Evolutionary conservation across 2,113 vertebrate species (phyloP), one percentile per base, ranked within the genome.

Genomic region (Urocolius indicus): DNA sequence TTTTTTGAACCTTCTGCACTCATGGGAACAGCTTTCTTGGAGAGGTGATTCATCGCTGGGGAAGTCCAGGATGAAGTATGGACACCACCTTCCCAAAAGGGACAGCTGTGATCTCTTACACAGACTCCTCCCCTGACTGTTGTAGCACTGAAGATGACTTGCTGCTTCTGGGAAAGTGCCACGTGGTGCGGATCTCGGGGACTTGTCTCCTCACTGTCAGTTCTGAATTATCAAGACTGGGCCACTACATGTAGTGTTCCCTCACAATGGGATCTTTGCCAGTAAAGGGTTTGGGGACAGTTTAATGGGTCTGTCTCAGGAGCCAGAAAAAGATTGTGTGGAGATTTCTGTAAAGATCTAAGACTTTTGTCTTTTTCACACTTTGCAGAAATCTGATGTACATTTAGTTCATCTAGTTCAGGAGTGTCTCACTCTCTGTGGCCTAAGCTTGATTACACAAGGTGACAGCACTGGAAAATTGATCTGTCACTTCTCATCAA

Each of bases 41-140:
- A 93, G 88, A 61, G 8, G 13, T 94, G 83, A 93, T 71, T 96
- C 77, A 93, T 63, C 57, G 32, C 14, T 32, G 85, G 87, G 58
- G 48, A 80, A 95, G 65, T 77, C 52, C 68, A 65, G 79, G 68
- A 52, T 83, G 79, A 74, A 71, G 65, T 11, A 36, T 52, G 79
- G 88, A 55, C 68, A 80, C 29, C 0, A 21, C 65, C 23, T 85
- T 85, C 59, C 85, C 75, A 49, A 84, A 88, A 94, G 75, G 61
- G 59, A 41, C 72, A 92, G 75, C 90, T 81, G 38, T 84, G 63
- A 84, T 71, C 75, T 86, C 54, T 75, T 69, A 58, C 54, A 30
- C 0, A 0, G 62, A 41, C 74, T 73, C 66, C 30, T 86, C 36
- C 59, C 65, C 36, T 45, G 48, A 34, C 27, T 84, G 46, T 15